Base-by-base conservation (phyloP, 2,113 vertebrate genomes). In the Notarius quadriscutis region DNA sequence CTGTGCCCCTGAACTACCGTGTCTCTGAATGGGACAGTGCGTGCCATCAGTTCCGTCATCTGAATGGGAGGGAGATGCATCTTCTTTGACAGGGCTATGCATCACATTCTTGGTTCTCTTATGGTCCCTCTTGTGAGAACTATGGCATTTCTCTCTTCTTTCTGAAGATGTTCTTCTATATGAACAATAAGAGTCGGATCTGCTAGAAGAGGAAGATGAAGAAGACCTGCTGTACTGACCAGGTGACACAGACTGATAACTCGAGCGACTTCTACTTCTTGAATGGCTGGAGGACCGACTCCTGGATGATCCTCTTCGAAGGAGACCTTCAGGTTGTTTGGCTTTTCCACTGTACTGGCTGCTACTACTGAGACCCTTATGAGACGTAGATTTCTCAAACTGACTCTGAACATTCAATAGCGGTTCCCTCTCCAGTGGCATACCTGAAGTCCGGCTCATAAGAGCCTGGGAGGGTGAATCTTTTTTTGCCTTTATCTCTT, bases 401-500 rank as follows among this genome's bases (percentile, higher is more conserved):
- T 87, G 93, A 88, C 93, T 93, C 48, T 17, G 93, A 0, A 51
- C 51, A 22, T 71, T 77, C 20, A 94, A 94, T 17, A 93, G n/a
- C 91, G 92, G 86, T 81, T 92, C 5, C 30, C 92, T 95, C 15
- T 96, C 95, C 79, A 93, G 90, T 14, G 87, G 0, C 0, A 85
- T 81, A 48, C 91, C 92, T 51, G 91, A 91, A 1, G 25, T 91
- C 48, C 94, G 94, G 75, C 91, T 94, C 4, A 91, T 87, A 1
- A 93, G 93, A 11, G 93, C 72, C 55, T 95, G 89, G 25, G 94
- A 92, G 77, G 92, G 84, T 5, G 94, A 91, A 1, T 93, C 92
- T 9, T 96, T 91, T 90, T 97, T 97, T 53, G 95, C 94, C 93
- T 97, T 98, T 90, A 97, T 96, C 83, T 98, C 97, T 92, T 97